Evolutionary conservation across 2,888 invertebrate genomes (phyloP).

Genomic region (Drosophila mayaguana): DNA sequence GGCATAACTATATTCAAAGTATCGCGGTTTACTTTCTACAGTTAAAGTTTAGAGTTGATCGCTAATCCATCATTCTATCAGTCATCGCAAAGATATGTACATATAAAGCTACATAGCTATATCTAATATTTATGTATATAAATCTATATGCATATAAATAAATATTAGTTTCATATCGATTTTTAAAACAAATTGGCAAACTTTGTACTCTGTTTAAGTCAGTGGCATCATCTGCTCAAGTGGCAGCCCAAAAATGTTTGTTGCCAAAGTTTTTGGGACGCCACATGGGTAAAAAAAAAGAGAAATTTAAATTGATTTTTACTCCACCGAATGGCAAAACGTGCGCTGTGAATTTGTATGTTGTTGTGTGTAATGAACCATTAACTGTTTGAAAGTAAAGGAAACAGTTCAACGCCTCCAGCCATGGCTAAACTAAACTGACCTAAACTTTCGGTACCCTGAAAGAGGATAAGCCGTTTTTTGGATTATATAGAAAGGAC

Average conservation of each 20-base stretch:
- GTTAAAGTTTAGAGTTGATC: no score
- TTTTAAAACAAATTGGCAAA: constrained; percentile 38
- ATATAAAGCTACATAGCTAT: no score
- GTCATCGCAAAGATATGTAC: no score
- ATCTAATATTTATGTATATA: no score
- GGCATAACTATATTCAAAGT: no score
- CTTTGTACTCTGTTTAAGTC: constrained; percentile 11
- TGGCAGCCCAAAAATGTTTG: constrained; percentile 51
- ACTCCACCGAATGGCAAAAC: constrained; percentile 25
- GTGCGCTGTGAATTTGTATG: constrained; percentile 7
- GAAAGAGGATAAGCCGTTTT: not conserved
- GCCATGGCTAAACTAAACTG: constrained; percentile 1
- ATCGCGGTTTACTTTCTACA: no score
- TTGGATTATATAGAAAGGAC: not conserved
- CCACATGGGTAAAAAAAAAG: constrained; percentile 14
- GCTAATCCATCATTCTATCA: no score
- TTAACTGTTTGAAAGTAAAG: constrained; percentile 19
- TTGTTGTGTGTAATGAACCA: constrained; percentile 43
- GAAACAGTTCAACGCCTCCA: constrained; percentile 17
- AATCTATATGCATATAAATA: no score
- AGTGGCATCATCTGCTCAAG: constrained; percentile 45
- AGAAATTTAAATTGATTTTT: constrained; percentile 73
- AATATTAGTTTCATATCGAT: constrained; percentile 24
- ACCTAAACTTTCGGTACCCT: not conserved
- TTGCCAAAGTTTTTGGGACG: constrained; percentile 40